These are phyloP conservation scores for Thyatira batis DNA, from an alignment of 2,888 invertebrate genomes.

Conservation along the genomic window DNA sequence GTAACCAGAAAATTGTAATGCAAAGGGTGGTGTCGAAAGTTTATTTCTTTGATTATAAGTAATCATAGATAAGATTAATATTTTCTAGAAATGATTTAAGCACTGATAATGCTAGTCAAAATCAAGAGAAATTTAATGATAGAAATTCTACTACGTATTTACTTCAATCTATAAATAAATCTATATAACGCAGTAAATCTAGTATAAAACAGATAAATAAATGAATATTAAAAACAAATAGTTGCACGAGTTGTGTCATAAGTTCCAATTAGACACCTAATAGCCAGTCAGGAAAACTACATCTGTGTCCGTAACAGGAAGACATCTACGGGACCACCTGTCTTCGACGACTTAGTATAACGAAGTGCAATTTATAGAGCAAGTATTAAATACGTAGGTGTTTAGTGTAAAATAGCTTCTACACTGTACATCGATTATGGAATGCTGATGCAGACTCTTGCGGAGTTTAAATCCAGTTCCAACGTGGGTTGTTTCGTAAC, in stretches of 20 bases:
- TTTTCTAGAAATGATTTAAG: background rate
- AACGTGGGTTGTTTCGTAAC: background rate
- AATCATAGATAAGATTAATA: background rate
- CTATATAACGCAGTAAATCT: background rate
- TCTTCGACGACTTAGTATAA: conserved; percentile 63
- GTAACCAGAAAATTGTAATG: background rate
- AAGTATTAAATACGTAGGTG: conserved; percentile 35
- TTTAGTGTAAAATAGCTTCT: conserved; percentile 10
- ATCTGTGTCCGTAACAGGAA: conserved; percentile 34
- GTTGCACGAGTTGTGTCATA: background rate
- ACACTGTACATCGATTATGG: conserved; percentile 1
- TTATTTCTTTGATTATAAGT: background rate
- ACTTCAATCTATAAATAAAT: background rate
- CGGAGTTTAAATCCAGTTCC: background rate
- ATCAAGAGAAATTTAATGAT: no score
- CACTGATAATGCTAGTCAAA: no score
- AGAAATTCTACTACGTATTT: no score
- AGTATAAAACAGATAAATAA: background rate
- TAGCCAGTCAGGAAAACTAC: conserved; percentile 11
- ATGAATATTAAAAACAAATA: conserved; percentile 4
- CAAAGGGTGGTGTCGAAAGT: background rate
- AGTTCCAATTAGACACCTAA: conserved; percentile 3
- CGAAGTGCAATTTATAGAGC: conserved; percentile 72
- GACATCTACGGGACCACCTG: conserved; percentile 61
- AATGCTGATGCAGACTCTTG: background rate